phyloP scores from a whole-genome alignment of 2,113 vertebrate genomes.

The Blennius ocellaris region DNA sequence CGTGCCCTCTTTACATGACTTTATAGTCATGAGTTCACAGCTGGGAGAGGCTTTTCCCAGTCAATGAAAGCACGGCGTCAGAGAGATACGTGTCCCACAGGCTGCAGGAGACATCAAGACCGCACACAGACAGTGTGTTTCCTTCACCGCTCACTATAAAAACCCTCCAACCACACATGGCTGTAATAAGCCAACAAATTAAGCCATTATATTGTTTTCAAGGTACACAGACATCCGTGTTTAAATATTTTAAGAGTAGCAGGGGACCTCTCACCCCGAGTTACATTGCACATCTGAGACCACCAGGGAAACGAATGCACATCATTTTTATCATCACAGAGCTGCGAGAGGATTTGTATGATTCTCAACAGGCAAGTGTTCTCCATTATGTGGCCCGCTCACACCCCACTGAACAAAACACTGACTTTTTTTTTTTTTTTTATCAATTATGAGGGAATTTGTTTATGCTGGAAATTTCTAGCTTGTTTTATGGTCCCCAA shows the following conservation, averaged over 20 bases:
- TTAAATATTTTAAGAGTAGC: slow-evolving; percentile 83
- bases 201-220: slow-evolving; percentile 81
- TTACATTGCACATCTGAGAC: slow-evolving; percentile 72
- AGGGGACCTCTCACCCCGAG: slow-evolving; percentile 72
- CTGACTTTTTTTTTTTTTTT: background rate
- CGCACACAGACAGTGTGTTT: slow-evolving; percentile 81
- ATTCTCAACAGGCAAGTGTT: slow-evolving; percentile 1
- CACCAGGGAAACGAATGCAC: slow-evolving; percentile 77
- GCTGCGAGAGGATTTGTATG: slow-evolving; percentile 27
- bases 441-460: slow-evolving; percentile 18
- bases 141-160: slow-evolving; percentile 77
- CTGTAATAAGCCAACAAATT: slow-evolving; percentile 85
- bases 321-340: slow-evolving; percentile 50
- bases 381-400: slow-evolving; percentile 1
- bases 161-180: slow-evolving; percentile 78
- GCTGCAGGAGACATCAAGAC: slow-evolving; percentile 79
- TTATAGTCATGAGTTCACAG: slow-evolving; percentile 38
- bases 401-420: slow-evolving; percentile 7
- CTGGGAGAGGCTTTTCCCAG: slow-evolving; percentile 61
- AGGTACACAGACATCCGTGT: slow-evolving; percentile 84
- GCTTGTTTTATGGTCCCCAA: slow-evolving; percentile 5
- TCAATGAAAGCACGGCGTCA: slow-evolving; percentile 66
- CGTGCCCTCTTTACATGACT: slow-evolving; percentile 20
- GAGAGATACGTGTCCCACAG: slow-evolving; percentile 70
- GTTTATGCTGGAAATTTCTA: slow-evolving; percentile 8